These are phyloP conservation scores for Odontophorus gujanensis DNA, from an alignment of 2,113 vertebrate species.

Conservation along the genomic window DNA sequence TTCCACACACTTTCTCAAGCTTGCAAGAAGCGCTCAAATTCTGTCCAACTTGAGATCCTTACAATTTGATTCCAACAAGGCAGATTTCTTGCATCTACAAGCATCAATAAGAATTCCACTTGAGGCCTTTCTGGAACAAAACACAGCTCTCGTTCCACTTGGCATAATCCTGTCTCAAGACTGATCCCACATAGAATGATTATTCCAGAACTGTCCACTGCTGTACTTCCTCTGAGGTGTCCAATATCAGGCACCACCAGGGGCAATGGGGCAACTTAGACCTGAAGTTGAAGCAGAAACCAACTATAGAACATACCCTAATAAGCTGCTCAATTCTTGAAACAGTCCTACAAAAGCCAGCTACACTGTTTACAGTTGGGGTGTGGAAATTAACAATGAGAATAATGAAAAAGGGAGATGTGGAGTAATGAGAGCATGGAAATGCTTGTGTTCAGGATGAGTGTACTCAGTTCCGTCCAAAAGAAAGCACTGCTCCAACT, in stretches of 20 bases:
- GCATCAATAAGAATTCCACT: neutral
- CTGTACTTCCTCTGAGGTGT: neutral
- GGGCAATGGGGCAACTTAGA: neutral
- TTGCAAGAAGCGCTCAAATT: neutral
- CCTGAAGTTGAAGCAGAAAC: neutral
- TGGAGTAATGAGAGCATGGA: neutral
- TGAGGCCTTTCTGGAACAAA: neutral
- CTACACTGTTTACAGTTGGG: neutral
- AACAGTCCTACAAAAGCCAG: neutral
- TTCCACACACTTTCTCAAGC: neutral
- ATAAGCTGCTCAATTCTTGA: neutral
- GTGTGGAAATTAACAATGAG: neutral
- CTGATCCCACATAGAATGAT: rapidly evolving
- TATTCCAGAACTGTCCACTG: neutral
- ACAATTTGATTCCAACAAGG: neutral
- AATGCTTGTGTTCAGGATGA: neutral
- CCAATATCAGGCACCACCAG: neutral
- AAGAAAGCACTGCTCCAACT: neutral
- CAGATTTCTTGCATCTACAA: neutral
- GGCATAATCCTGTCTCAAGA: neutral
- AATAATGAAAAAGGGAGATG: neutral
- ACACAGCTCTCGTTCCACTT: neutral
- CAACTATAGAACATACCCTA: neutral
- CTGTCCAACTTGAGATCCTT: neutral
- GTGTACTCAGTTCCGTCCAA: neutral